Evolutionary conservation across 1,140 invertebrate genomes (phyloP), one percentile per base, ranked within the genome.

Genomic region (Procambarus clarkii): DNA sequence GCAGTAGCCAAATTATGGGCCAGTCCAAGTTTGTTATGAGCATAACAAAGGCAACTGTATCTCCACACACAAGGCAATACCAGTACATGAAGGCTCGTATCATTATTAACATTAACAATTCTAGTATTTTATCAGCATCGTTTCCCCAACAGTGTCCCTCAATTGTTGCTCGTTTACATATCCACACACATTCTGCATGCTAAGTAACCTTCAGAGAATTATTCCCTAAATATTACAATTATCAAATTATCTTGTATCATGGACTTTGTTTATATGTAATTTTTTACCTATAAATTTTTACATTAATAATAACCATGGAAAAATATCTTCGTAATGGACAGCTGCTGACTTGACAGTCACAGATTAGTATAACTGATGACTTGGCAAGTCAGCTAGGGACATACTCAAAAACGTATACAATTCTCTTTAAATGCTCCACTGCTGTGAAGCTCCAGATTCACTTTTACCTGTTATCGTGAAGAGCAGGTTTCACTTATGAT

Each of bases 11-110:
- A 69, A 74, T 74, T 2, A 21, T n/a, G 69, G 69, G 69, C 34
- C n/a, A 74, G 24, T 74, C 34, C 8, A 21, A 18, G 21, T 74
- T 74, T 74, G n/a, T 74, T 21, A 11, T 74, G n/a, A 74, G n/a
- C 69, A 74, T 74, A 74, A 4, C 69, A 74, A 74, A 74, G 69
- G 69, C 69, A 74, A n/a, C 11, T 74, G 69, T 24, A 74, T 74
- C 69, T 34, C 69, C 69, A 74, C n/a, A 74, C n/a, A 74, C 69
- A 74, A 74, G 69, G 69, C 69, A 74, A 74, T 74, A 34, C 24
- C 69, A 74, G 69, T 74, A 74, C 21, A 8, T 34, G 21, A 74
- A 74, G 69, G 69, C 69, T 74, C 69, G 24, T n/a, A 74, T 34
- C 21, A 18, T 69, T 18, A 69, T 18, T 18, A 15, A 69, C 4